These are phyloP conservation scores for Bradypodion pumilum DNA, from an alignment of 2,797 vertebrate species.

Conservation along the genomic window DNA sequence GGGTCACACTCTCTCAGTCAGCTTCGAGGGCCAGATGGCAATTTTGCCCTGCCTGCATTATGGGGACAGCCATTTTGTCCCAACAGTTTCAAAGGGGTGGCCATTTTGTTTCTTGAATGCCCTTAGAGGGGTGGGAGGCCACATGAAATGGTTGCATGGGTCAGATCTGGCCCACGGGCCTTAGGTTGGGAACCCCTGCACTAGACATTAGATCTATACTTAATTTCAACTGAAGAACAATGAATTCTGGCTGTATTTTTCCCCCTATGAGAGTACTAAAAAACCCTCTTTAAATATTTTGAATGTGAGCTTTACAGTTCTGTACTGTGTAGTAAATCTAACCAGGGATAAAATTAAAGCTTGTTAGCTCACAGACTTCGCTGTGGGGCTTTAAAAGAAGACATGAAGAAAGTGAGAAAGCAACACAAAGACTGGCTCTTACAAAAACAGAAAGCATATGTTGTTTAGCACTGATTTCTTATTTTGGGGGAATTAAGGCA, in stretches of 20 bases:
- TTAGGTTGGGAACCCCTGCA: too few relatives aligned
- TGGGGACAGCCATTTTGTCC: too few relatives aligned
- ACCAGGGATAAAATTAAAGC: slow-evolving; percentile 71
- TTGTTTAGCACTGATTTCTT: slow-evolving; percentile 53
- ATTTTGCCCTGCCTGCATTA: too few relatives aligned
- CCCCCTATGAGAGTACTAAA: too few relatives aligned
- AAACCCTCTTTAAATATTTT: slow-evolving; percentile 20
- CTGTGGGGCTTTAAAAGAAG: slow-evolving; percentile 75
- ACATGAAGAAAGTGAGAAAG: slow-evolving; percentile 69
- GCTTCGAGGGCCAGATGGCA: too few relatives aligned
- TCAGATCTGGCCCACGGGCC: too few relatives aligned
- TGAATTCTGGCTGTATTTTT: neutral
- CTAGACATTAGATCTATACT: too few relatives aligned
- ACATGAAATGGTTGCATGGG: too few relatives aligned
- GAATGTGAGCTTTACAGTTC: slow-evolving; percentile 37
- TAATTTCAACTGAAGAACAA: neutral
- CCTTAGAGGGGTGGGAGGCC: too few relatives aligned
- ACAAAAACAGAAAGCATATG: slow-evolving; percentile 71
- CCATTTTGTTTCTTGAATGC: too few relatives aligned
- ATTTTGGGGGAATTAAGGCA: slow-evolving; percentile 60
- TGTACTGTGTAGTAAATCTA: slow-evolving; percentile 67
- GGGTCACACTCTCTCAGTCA: too few relatives aligned
- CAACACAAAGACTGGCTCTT: slow-evolving; percentile 67
- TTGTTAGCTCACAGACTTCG: slow-evolving; percentile 71
- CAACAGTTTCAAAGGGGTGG: too few relatives aligned